These are phyloP conservation scores for Melanotaenia pygmaea DNA, from an alignment of 2,797 vertebrate species.

Conservation along the genomic window DNA sequence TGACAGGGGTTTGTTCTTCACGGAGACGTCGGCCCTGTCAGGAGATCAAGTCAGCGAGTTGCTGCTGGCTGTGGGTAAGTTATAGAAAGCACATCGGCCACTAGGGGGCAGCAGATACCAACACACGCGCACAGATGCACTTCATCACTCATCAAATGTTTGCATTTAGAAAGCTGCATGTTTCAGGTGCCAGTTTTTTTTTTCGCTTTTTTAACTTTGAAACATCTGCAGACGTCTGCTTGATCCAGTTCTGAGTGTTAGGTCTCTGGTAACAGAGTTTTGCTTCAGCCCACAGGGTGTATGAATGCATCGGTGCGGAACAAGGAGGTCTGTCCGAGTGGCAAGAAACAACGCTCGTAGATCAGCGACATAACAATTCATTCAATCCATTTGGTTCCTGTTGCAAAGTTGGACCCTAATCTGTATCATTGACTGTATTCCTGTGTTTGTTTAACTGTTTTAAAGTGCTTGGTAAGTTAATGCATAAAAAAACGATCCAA, in stretches of 20 bases:
- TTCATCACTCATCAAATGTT: neutral
- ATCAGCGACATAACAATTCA: conserved; percentile 5
- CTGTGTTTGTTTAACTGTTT: too few relatives aligned
- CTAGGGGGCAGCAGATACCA: conserved; percentile 49
- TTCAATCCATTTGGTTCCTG: conserved; percentile 42
- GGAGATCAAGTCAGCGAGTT: conserved; percentile 75
- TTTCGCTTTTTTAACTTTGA: neutral
- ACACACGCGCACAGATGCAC: neutral
- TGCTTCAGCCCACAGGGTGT: conserved; percentile 68
- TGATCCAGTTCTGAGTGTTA: neutral
- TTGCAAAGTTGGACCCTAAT: conserved; percentile 54
- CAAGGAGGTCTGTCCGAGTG: conserved; percentile 59
- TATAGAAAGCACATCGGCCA: conserved; percentile 7
- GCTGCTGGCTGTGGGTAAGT: conserved; percentile 76
- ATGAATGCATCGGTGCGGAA: conserved; percentile 23
- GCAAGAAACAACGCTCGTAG: conserved; percentile 26
- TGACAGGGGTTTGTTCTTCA: conserved; percentile 75
- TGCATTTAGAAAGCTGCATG: neutral
- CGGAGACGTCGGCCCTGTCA: conserved; percentile 84
- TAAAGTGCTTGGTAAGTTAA: too few relatives aligned
- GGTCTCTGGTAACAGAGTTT: conserved; percentile 20
- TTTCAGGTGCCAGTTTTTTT: conserved; percentile 10
- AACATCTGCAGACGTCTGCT: neutral
- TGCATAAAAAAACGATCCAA: too few relatives aligned
- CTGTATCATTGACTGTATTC: neutral